Evolutionary conservation across 2,888 invertebrate genomes (phyloP).

Genomic region (Formica aserva): DNA sequence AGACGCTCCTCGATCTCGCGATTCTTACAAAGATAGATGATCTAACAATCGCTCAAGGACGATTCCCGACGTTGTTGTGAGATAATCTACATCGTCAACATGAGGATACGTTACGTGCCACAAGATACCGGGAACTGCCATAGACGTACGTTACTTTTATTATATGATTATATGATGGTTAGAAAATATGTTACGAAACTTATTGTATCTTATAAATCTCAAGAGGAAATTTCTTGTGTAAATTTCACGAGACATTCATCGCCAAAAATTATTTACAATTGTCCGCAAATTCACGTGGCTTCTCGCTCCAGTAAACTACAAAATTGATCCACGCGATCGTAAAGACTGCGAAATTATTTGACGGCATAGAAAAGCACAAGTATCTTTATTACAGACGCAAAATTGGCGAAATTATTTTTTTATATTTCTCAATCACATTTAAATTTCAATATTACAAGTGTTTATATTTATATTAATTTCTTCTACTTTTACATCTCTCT

Average conservation of each 20-base stretch:
- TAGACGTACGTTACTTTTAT: conserved; percentile 74
- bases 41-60: conserved; percentile 67
- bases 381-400: not conserved
- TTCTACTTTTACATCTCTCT: not conserved
- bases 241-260: not conserved
- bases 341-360: not conserved
- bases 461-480: not conserved
- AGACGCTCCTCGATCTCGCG: conserved; percentile 59
- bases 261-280: not conserved
- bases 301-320: not conserved
- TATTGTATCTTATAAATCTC: not conserved
- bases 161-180: not conserved
- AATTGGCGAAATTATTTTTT: not conserved
- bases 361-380: not conserved
- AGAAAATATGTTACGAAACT: not conserved
- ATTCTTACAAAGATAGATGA: conserved; percentile 66
- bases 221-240: not conserved
- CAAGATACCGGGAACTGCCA: conserved; percentile 78
- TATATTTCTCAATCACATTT: not conserved
- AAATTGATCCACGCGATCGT: not conserved
- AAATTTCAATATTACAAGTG: not conserved
- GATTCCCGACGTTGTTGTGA: conserved; percentile 14
- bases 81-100: conserved; percentile 64
- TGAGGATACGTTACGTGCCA: conserved; percentile 82
- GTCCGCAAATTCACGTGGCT: not conserved